Conservation (phyloP, 92 coral and sea anemone genomes). For the Pocillopora meandrina region DNA sequence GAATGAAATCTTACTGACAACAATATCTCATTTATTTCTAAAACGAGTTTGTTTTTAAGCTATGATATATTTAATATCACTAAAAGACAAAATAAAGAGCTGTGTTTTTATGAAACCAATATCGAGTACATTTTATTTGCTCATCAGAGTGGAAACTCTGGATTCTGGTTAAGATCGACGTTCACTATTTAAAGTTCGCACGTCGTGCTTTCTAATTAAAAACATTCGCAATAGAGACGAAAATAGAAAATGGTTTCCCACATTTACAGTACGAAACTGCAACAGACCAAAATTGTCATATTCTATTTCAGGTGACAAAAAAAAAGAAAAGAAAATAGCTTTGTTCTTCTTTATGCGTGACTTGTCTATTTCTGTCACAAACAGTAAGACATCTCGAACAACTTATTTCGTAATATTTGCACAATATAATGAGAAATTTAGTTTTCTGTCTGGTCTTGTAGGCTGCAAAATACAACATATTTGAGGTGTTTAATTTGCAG, state of each 20-base stretch:
- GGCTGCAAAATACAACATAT: too few relatives aligned
- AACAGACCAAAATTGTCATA: not conserved
- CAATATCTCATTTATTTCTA: too few relatives aligned
- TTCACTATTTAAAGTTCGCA: too few relatives aligned
- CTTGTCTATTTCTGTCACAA: not conserved
- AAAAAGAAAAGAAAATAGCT: too few relatives aligned
- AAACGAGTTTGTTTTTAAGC: too few relatives aligned
- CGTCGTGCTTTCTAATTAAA: too few relatives aligned
- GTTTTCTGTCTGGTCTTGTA: not conserved
- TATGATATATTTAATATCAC: too few relatives aligned
- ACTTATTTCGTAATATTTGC: conserved; percentile 10
- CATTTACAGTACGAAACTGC: not conserved
- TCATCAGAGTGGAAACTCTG: not conserved
- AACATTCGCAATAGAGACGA: too few relatives aligned
- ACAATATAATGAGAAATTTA: not conserved
- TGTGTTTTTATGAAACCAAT: not conserved
- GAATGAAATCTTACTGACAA: too few relatives aligned
- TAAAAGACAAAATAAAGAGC: too few relatives aligned
- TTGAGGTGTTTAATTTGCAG: not conserved
- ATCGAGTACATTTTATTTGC: not conserved
- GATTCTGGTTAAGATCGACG: too few relatives aligned
- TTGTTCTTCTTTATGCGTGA: not conserved
- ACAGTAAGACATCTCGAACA: not conserved
- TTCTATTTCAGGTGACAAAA: not conserved
- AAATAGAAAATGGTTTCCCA: too few relatives aligned